Conservation (phyloP, 2,797 vertebrate species). For the Tangara arthus region DNA sequence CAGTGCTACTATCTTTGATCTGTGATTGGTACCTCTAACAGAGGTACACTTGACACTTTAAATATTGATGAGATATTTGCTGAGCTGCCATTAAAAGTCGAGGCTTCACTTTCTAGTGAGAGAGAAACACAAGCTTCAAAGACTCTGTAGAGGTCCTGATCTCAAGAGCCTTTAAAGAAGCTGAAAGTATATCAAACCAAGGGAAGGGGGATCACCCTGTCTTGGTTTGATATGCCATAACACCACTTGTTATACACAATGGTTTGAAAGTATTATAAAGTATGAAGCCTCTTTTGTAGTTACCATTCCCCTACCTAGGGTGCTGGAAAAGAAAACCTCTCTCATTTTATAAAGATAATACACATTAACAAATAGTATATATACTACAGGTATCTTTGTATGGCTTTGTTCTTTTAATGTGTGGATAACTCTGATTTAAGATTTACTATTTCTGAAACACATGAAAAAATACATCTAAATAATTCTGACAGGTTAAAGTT, state of each 20-base stretch:
- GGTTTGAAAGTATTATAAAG: constrained; percentile 17
- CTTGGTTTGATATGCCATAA: constrained; percentile 40
- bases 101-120: constrained; percentile 56
- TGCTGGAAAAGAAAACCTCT: not conserved
- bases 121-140: constrained; percentile 66
- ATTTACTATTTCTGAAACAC: not conserved
- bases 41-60: constrained; percentile 71
- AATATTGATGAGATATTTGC: constrained; percentile 74
- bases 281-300: not conserved
- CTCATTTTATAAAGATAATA: not conserved
- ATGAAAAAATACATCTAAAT: not conserved
- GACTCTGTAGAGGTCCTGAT: constrained; percentile 61
- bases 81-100: constrained; percentile 67
- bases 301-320: not conserved
- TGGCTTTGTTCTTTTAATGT: not conserved
- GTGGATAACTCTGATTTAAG: not conserved
- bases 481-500: not conserved
- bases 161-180: constrained; percentile 66
- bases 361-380: not conserved
- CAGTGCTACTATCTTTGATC: constrained; percentile 59
- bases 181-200: constrained; percentile 58
- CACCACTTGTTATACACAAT: constrained; percentile 14
- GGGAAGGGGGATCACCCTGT: constrained; percentile 8
- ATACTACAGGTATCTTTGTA: not conserved
- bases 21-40: constrained; percentile 64